Evolutionary conservation across 2,113 vertebrate genomes (phyloP).

Genomic region (Macquaria ambigua): DNA sequence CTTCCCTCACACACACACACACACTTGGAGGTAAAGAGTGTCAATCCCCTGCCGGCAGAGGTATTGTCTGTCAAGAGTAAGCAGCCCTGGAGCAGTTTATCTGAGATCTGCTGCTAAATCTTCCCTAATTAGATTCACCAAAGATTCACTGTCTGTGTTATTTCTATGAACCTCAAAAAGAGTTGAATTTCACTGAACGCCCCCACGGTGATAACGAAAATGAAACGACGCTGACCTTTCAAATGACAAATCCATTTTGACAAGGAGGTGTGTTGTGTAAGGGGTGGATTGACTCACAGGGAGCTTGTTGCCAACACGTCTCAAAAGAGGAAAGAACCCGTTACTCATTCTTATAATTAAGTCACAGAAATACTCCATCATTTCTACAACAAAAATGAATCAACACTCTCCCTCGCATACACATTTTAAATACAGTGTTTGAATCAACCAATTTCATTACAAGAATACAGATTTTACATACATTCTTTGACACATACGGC

Average conservation of each 20-base stretch:
- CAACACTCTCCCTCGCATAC: background rate
- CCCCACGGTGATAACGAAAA: conserved; percentile 37
- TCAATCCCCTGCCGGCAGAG: conserved; percentile 49
- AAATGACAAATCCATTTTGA: conserved; percentile 39
- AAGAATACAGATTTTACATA: background rate
- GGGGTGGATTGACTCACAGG: conserved; percentile 38
- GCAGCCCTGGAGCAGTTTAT: conserved; percentile 45
- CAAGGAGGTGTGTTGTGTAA: conserved; percentile 18
- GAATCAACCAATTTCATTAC: background rate
- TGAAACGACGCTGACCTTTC: conserved; percentile 53
- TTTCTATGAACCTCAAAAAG: conserved; percentile 19
- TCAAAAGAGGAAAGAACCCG: conserved; percentile 3
- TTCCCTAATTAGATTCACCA: conserved; percentile 54
- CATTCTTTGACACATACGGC: background rate
- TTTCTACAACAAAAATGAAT: background rate
- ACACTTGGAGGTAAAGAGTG: conserved; percentile 32
- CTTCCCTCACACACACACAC: conserved; percentile 33
- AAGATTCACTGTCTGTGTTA: conserved; percentile 18
- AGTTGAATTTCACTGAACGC: conserved; percentile 21
- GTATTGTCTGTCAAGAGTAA: conserved; percentile 56
- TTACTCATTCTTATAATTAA: conserved; percentile 33
- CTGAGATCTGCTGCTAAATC: conserved; percentile 52
- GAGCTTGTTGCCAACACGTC: conserved; percentile 19
- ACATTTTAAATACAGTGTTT: too few relatives aligned
- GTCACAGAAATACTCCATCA: conserved; percentile 1